phyloP scores from a whole-genome alignment of 92 coral and sea anemone species.

The Paragorgia papillata region DNA sequence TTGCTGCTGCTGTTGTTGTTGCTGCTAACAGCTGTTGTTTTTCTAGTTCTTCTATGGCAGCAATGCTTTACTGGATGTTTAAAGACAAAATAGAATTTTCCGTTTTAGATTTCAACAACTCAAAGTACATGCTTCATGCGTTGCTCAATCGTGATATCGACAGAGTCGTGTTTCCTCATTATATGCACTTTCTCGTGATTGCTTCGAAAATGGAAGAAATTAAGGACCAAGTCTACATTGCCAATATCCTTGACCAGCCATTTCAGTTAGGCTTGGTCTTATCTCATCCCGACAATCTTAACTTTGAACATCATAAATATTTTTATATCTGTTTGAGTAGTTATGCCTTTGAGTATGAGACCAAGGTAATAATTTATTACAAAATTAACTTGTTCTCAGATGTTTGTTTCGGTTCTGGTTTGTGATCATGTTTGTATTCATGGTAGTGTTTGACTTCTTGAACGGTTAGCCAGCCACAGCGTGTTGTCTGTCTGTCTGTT shows the following conservation, averaged over 20 bases:
- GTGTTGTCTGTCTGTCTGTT: background rate
- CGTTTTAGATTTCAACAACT: background rate
- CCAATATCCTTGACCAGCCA: slow-evolving; percentile 7
- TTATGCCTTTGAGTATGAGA: background rate
- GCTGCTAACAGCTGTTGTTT: no score
- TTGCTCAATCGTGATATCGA: background rate
- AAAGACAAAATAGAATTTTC: no score
- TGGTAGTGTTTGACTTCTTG: no score
- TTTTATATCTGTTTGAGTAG: slow-evolving; percentile 4
- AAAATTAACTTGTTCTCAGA: no score
- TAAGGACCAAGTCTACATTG: background rate
- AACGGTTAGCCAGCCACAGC: no score
- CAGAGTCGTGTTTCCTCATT: background rate
- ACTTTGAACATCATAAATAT: background rate
- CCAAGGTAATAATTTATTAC: background rate
- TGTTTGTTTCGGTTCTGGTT: no score
- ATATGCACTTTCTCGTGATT: background rate
- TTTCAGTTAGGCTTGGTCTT: slow-evolving; percentile 4
- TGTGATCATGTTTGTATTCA: no score
- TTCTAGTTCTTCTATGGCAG: no score
- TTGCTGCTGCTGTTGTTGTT: no score
- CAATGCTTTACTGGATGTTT: no score
- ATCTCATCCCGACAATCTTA: background rate
- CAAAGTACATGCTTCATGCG: background rate
- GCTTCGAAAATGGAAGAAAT: background rate